Conservation (phyloP, 2,797 vertebrate species). For the Sus cebifrons region DNA sequence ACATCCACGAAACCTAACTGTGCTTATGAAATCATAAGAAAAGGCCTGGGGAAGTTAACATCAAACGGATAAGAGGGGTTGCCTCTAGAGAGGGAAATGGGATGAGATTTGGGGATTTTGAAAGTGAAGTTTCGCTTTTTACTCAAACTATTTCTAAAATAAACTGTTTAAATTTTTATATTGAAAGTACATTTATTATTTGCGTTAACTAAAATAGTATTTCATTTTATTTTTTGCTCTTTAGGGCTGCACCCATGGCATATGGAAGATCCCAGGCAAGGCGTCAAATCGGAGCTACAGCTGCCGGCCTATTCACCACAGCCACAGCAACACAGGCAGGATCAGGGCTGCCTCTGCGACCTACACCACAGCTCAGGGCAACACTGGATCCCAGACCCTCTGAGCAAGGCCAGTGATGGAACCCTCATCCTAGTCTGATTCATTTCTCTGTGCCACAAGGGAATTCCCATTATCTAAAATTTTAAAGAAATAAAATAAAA, state of each 20-base stretch:
- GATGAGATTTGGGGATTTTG: not conserved
- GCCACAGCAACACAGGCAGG: too few species aligned
- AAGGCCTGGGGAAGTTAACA: not conserved
- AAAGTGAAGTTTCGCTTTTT: not conserved
- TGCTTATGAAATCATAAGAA: not conserved
- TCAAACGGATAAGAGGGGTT: not conserved
- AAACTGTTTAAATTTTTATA: not conserved
- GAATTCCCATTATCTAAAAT: not conserved
- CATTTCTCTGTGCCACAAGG: too few species aligned
- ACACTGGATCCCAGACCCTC: too few species aligned
- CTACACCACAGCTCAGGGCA: too few species aligned
- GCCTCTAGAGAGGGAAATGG: not conserved
- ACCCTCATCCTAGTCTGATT: too few species aligned
- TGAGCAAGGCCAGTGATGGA: too few species aligned
- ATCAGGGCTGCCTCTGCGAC: too few species aligned
- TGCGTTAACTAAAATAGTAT: not conserved
- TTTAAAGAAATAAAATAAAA: not conserved
- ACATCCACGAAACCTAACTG: not conserved
- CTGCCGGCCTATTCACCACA: too few species aligned
- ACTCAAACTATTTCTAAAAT: not conserved
- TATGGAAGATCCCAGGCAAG: too few species aligned
- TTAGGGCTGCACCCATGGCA: too few species aligned
- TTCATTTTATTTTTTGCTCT: too few species aligned
- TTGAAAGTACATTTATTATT: not conserved
- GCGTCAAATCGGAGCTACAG: too few species aligned